Evolutionary conservation across 2,888 invertebrate genomes (phyloP).

Genomic region (Timema podura): DNA sequence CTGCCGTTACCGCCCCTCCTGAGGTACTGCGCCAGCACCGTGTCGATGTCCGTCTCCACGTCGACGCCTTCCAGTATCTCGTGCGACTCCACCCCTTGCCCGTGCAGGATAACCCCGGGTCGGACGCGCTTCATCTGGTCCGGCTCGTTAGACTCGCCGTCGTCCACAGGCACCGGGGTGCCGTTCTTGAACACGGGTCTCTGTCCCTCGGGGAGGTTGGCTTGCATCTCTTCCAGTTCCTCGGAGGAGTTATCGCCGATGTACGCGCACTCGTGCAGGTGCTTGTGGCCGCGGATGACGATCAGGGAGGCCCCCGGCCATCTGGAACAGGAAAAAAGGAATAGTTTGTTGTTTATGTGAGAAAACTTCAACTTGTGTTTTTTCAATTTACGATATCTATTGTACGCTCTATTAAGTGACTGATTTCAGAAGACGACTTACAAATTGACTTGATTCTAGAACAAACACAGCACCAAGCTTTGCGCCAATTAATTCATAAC

Average conservation of each 20-base stretch:
- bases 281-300: constrained; percentile 71
- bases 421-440: no score
- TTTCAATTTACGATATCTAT: no score
- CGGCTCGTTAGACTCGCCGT: constrained; percentile 23
- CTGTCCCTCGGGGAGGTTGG: constrained; percentile 44
- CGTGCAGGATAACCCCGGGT: constrained; percentile 26
- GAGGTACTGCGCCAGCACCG: constrained; percentile 21
- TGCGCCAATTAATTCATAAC: no score
- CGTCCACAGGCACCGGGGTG: background rate
- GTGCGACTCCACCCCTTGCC: constrained; percentile 16
- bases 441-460: no score
- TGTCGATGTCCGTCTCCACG: constrained; percentile 35
- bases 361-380: no score
- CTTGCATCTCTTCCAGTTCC: constrained; percentile 62
- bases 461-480: no score
- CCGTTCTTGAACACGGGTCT: constrained; percentile 4
- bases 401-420: no score
- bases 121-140: constrained; percentile 25
- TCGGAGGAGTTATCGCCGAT: constrained; percentile 77
- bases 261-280: constrained; percentile 74
- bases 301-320: constrained; percentile 74
- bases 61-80: constrained; percentile 33
- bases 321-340: constrained; percentile 44
- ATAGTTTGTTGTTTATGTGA: background rate
- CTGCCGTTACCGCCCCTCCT: constrained; percentile 37